Conservation (phyloP, 1,140 invertebrate genomes). For the Centruroides vittatus region DNA sequence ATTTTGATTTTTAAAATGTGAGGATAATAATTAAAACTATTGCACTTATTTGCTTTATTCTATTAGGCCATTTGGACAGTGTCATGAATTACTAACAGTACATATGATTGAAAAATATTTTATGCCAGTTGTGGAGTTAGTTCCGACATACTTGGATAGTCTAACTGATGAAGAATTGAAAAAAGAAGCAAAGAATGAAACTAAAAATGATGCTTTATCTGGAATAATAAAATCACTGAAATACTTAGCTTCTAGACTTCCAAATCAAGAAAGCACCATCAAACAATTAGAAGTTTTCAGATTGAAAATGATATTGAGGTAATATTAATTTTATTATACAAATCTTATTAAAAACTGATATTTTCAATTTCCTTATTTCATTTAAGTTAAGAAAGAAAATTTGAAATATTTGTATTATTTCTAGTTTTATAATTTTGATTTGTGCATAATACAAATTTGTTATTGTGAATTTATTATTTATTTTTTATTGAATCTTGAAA, state of each 20-base stretch:
- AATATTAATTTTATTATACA: not conserved
- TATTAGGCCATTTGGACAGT: slow-evolving; percentile 71
- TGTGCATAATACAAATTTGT: too few species aligned
- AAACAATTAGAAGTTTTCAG: slow-evolving; percentile 87
- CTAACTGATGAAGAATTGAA: slow-evolving; percentile 95
- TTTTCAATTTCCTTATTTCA: too few species aligned
- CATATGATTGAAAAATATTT: slow-evolving; percentile 84
- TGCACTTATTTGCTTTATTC: slow-evolving; percentile 1
- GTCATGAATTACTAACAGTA: slow-evolving; percentile 78
- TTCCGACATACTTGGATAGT: slow-evolving; percentile 79
- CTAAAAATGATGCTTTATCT: slow-evolving; percentile 82
- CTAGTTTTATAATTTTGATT: too few species aligned
- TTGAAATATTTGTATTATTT: too few species aligned
- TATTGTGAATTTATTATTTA: too few species aligned
- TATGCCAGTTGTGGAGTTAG: slow-evolving; percentile 81
- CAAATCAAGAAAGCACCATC: slow-evolving; percentile 65
- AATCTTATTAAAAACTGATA: too few species aligned
- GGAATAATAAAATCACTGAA: slow-evolving; percentile 79
- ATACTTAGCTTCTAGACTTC: slow-evolving; percentile 61
- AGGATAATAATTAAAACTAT: too few species aligned
- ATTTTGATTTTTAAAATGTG: too few species aligned
- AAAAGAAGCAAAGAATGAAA: slow-evolving; percentile 89
- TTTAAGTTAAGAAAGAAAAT: too few species aligned
- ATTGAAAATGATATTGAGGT: slow-evolving; percentile 84
- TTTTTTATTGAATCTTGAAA: too few species aligned